Evolutionary conservation across 1,140 invertebrate genomes (phyloP), one percentile per base, ranked within the genome.

Genomic region (Procambarus clarkii): DNA sequence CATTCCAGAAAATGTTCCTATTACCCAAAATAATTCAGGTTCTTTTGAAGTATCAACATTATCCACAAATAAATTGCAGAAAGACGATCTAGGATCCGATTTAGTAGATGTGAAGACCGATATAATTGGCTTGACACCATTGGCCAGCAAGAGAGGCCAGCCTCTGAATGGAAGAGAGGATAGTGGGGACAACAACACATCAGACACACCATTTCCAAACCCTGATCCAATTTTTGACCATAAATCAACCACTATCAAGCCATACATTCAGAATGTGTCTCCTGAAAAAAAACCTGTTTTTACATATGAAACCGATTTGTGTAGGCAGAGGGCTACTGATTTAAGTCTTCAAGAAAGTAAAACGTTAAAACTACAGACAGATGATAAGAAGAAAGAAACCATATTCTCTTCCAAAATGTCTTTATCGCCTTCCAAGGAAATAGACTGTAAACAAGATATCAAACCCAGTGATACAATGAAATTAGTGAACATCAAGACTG

Each of bases 161-260:
- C 92, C 92, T 91, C 92, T 90, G 21, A 93, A 93, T 58, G 86
- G 76, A 24, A 88, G 91, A 86, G 92, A 84, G 69, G 74, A 81
- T 54, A 74, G 82, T 79, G 80, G 86, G 74, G 82, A 87, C 45
- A 82, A 76, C 82, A 88, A 46, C 48, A 76, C 78, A 45, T 24
- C 76, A 5, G 80, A 89, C 7, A 83, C 87, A 54, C 15, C 60
- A 89, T 74, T 34, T 69, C n/a, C 87, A 74, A 86, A 76, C 82
- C 64, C 84, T 83, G 34, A 81, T 77, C 76, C 79, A 58, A 69
- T 60, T n/a, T 54, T 60, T 84, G 50, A 80, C 60, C 91, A 86
- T 46, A 85, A 91, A 50, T 80, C 64, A 54, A 91, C 86, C 64
- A 87, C 44, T 45, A 77, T 86, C 45, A 86, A 80, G 48, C 64